Evolutionary conservation across 2,888 invertebrate species (phyloP).

Genomic region (Stenodema calcarata): DNA sequence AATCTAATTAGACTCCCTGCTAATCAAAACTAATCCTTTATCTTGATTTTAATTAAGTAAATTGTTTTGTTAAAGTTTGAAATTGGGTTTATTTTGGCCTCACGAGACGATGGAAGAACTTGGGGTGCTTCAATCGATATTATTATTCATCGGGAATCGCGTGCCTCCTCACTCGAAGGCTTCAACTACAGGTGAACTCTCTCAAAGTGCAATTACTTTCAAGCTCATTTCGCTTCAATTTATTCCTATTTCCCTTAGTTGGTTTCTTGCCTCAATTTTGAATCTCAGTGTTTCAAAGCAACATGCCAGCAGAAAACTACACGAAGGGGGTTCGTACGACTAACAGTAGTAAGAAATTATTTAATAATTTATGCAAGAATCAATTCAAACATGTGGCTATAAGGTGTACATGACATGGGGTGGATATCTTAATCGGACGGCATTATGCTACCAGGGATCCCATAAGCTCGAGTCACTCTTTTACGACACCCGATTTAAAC

Average conservation of each 20-base stretch:
- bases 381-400: too few relatives aligned
- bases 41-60: constrained; percentile 48
- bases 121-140: constrained; percentile 29
- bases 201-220: constrained; percentile 13
- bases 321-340: too few relatives aligned
- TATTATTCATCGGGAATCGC: constrained; percentile 47
- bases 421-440: too few relatives aligned
- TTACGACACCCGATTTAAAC: too few relatives aligned
- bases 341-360: too few relatives aligned
- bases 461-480: too few relatives aligned
- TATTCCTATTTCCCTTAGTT: background rate
- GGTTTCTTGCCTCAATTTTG: too few relatives aligned
- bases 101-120: constrained; percentile 24
- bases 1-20: constrained; percentile 46
- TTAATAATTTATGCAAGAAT: too few relatives aligned
- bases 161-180: constrained; percentile 26
- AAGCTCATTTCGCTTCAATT: constrained; percentile 8
- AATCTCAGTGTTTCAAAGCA: too few relatives aligned
- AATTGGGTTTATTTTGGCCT: constrained; percentile 42
- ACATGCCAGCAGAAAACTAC: too few relatives aligned
- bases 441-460: too few relatives aligned
- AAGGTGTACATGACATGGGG: too few relatives aligned
- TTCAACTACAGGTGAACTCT: constrained; percentile 16
- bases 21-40: constrained; percentile 49
- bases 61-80: constrained; percentile 46